Evolutionary conservation across 2,113 vertebrate species (phyloP).

Genomic region (Chinchilla lanigera): DNA sequence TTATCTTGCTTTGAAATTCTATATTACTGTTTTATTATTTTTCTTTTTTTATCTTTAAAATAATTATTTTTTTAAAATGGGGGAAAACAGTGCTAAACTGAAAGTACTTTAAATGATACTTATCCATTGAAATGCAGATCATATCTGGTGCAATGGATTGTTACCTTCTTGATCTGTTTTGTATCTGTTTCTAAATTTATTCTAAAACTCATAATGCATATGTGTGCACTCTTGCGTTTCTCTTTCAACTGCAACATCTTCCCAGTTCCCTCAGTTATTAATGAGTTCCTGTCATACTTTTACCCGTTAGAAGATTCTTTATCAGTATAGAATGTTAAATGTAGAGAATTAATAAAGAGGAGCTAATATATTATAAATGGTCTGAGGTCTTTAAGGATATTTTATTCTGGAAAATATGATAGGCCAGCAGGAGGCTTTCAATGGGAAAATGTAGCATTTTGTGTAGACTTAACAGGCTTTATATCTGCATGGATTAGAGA

Average conservation of each 20-base stretch:
- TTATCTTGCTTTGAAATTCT: too few species aligned
- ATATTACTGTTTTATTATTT: too few species aligned
- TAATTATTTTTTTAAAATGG: too few species aligned
- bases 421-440: background rate
- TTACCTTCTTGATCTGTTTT: background rate
- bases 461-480: background rate
- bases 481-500: background rate
- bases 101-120: background rate
- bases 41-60: too few species aligned
- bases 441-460: background rate
- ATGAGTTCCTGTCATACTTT: conserved; percentile 41
- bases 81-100: background rate
- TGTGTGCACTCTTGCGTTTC: background rate
- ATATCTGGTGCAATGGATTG: background rate
- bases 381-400: background rate
- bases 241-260: conserved; percentile 38
- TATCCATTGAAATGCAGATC: background rate
- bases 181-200: background rate
- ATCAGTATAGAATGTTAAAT: background rate
- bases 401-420: background rate
- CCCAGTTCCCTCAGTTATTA: background rate
- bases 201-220: background rate
- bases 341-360: background rate
- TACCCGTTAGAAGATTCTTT: conserved; percentile 16
- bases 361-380: background rate